Percentiles rank a stretch among this genome's conserved stretches.
phyloP scores from a whole-genome alignment of 2,888 invertebrate genomes.

The Hirtodrosophila trivittata region DNA sequence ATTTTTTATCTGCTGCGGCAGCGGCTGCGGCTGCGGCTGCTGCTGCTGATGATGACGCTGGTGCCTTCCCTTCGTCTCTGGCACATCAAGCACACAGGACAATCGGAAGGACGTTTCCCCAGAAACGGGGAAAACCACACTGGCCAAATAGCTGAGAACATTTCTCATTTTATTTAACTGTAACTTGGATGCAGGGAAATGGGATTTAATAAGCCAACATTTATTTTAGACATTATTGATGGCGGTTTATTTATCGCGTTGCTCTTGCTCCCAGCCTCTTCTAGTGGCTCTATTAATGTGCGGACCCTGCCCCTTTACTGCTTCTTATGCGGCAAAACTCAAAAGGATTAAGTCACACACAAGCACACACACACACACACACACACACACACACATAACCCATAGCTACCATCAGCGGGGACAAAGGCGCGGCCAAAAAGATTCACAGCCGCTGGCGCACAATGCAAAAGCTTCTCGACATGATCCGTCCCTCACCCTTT shows the following conservation, averaged over 20 bases:
- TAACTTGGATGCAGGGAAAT: constrained; percentile 66
- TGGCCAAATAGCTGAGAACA: constrained; percentile 57
- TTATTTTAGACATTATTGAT: constrained; percentile 79
- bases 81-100: constrained; percentile 43
- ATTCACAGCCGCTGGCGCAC: constrained; percentile 66
- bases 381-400: constrained; percentile 12
- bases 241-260: constrained; percentile 67
- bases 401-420: constrained; percentile 6
- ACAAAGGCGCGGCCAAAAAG: constrained; percentile 68
- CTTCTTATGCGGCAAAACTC: constrained; percentile 79
- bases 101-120: constrained; percentile 2
- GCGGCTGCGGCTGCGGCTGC: constrained; percentile 22
- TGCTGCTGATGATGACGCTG: constrained; percentile 63
- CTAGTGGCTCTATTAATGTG: constrained; percentile 58
- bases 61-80: constrained; percentile 31
- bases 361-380: constrained; percentile 31
- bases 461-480: constrained; percentile 73
- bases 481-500: constrained; percentile 1
- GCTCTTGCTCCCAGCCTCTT: background rate
- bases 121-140: constrained; percentile 33
- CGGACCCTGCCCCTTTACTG: constrained; percentile 2
- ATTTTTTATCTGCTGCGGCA: constrained; percentile 75
- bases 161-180: constrained; percentile 72
- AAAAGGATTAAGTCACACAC: constrained; percentile 77
- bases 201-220: constrained; percentile 80